Evolutionary conservation across 2,888 invertebrate genomes (phyloP).

Genomic region (Xestia rhomboidea): DNA sequence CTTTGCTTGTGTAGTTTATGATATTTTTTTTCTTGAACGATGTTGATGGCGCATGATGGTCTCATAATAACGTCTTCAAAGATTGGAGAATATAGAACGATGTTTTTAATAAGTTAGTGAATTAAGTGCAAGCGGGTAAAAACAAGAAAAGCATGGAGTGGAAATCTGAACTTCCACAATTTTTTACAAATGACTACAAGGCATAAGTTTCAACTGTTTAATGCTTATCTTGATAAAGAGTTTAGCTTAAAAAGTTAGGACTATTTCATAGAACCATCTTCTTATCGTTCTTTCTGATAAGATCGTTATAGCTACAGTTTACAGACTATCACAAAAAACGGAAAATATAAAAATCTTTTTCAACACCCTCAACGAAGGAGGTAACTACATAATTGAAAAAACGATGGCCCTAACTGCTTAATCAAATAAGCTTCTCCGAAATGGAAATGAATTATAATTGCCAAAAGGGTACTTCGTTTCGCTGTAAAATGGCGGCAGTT

Average conservation of each 20-base stretch:
- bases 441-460: constrained; percentile 65
- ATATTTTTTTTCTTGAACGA: too few species aligned
- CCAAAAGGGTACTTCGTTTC: constrained; percentile 53
- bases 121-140: too few species aligned
- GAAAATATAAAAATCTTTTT: background rate
- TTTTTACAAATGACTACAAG: background rate
- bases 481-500: constrained; percentile 42
- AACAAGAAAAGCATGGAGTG: too few species aligned
- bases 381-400: constrained; percentile 46
- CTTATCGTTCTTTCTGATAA: background rate
- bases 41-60: too few species aligned
- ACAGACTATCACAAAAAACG: background rate
- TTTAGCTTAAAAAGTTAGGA: background rate
- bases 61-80: too few species aligned
- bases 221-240: background rate
- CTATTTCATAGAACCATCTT: background rate
- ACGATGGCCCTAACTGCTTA: constrained; percentile 44
- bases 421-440: constrained; percentile 57
- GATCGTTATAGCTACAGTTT: background rate
- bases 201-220: background rate
- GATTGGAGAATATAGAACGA: too few species aligned
- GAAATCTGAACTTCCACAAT: background rate
- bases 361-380: constrained; percentile 14
- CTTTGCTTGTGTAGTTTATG: too few species aligned
- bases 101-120: too few species aligned